phyloP scores from a whole-genome alignment of 2,888 invertebrate genomes.

The Drosophila putrida region DNA sequence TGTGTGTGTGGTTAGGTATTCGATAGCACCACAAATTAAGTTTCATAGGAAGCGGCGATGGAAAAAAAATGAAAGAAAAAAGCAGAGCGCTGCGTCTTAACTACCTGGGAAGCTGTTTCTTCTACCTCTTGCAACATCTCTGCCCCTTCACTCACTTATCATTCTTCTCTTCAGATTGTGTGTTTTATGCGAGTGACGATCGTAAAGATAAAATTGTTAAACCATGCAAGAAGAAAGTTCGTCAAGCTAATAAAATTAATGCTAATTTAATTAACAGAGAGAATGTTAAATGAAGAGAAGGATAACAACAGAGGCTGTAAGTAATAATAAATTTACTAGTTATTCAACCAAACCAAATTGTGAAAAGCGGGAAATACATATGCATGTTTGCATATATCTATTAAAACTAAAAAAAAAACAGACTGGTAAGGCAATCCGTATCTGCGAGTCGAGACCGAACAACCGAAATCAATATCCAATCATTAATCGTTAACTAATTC shows the following conservation, averaged over 20 bases:
- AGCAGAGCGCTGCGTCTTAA: conserved; percentile 23
- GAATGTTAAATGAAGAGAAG: conserved; percentile 2
- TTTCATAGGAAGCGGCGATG: conserved; percentile 71
- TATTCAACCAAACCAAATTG: conserved; percentile 42
- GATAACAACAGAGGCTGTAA: conserved; percentile 6
- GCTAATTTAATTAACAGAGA: conserved; percentile 33
- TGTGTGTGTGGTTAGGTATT: conserved; percentile 50
- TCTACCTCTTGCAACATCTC: conserved; percentile 1
- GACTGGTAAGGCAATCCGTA: conserved; percentile 1
- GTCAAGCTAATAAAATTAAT: conserved; percentile 41
- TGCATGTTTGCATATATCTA: background rate
- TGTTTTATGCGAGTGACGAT: conserved; percentile 63
- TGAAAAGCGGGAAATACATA: conserved; percentile 30
- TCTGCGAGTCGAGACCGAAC: conserved; percentile 12
- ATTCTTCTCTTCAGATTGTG: conserved; percentile 34
- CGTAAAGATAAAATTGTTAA: conserved; percentile 60
- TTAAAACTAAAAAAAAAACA: background rate
- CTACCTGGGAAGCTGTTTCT: conserved; percentile 57
- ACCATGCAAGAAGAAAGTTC: conserved; percentile 42
- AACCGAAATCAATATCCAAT: conserved; percentile 77
- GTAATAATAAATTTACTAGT: conserved; percentile 9
- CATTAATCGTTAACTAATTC: conserved; percentile 82
- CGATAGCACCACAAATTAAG: conserved; percentile 75
- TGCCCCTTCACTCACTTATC: background rate
- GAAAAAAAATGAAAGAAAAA: conserved; percentile 12